A percentile compares a stretch with the other conserved stretches of the same genome.
phyloP scores from a whole-genome alignment of 2,113 vertebrate species.

The Diphyllodes magnificus region DNA sequence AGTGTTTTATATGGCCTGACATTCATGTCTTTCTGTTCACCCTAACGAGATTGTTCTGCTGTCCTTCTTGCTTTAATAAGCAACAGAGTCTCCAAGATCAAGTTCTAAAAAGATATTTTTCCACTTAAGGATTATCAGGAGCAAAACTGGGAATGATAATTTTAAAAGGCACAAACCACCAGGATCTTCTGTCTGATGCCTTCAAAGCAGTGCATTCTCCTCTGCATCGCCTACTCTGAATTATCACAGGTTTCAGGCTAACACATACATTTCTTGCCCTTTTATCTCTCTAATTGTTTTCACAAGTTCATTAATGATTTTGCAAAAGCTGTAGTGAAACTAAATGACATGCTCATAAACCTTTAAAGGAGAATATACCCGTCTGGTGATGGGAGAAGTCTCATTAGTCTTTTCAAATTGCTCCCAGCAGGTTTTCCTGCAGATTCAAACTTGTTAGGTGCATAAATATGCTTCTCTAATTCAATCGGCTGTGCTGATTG shows the following conservation, averaged over 20 bases:
- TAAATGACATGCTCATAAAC: constrained; percentile 47
- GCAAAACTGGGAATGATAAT: background rate
- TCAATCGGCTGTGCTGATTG: background rate
- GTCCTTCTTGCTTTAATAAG: constrained; percentile 1
- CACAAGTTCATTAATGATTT: constrained; percentile 59
- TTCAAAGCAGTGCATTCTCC: constrained; percentile 22
- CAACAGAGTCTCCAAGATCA: background rate
- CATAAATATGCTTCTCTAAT: constrained; percentile 31
- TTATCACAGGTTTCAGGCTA: constrained; percentile 23
- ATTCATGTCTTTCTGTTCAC: background rate
- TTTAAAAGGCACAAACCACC: background rate
- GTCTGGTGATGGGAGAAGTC: constrained; percentile 1
- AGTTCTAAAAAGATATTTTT: constrained; percentile 2
- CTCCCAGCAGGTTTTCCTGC: constrained; percentile 53
- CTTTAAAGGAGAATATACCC: constrained; percentile 16
- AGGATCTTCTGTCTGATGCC: background rate
- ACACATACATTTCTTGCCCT: constrained; percentile 28
- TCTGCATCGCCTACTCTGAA: background rate
- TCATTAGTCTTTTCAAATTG: constrained; percentile 53
- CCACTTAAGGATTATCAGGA: background rate
- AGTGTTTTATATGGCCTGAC: background rate
- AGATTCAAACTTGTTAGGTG: constrained; percentile 23
- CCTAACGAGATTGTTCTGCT: background rate
- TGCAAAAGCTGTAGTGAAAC: constrained; percentile 46
- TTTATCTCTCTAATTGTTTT: constrained; percentile 65